Base-by-base conservation (phyloP, 1,140 invertebrate genomes). In the Cyrtorhinus lividipennis region DNA sequence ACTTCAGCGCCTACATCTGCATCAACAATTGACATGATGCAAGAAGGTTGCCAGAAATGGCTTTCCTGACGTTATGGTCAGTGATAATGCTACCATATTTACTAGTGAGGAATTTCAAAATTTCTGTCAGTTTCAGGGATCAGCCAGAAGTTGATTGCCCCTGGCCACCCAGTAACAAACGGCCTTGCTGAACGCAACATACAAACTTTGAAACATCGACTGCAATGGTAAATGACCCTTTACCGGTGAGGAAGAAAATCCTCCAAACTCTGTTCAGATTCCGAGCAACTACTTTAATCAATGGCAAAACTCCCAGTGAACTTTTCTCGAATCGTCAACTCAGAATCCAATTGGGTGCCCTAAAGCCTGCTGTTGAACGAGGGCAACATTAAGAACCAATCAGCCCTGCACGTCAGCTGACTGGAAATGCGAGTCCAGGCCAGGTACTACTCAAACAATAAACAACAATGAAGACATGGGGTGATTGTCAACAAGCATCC, bases 51-150 rank as follows among this genome's bases (percentile, higher is more conserved):
- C 15, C 18, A 8, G 15, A 8, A 15, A 56, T 56, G 53, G 53
- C 15, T 56, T 56, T 20, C 53, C 53, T 25, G 24, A 22, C 25
- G 20, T 26, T 2, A 48, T 56, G 24, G 62, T 44, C n/a, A 44
- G 38, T n/a, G 38, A 44, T n/a, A 44, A 44, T 44, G 38, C 38
- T 44, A n/a, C 38, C 25, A 65, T 67, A 15, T 75, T 75, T 62
- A 71, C 64, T 3, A 72, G 72, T n/a, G 63, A 68, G n/a, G 69
- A 71, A 56, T 74, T 74, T 58, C 67, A 68, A 62, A 22, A 58
- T 13, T 73, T 73, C 65, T 71, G 68, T 65, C 46, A 15, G 24
- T 61, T 38, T 67, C 66, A 56, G 67, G 68, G 13, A 71, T 72
- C 44, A 18, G 56, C 13, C 68, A 69, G 44, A 67, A 64, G 60